phyloP scores from a whole-genome alignment of 2,888 invertebrate genomes.

The Pogonocherus hispidulus region DNA sequence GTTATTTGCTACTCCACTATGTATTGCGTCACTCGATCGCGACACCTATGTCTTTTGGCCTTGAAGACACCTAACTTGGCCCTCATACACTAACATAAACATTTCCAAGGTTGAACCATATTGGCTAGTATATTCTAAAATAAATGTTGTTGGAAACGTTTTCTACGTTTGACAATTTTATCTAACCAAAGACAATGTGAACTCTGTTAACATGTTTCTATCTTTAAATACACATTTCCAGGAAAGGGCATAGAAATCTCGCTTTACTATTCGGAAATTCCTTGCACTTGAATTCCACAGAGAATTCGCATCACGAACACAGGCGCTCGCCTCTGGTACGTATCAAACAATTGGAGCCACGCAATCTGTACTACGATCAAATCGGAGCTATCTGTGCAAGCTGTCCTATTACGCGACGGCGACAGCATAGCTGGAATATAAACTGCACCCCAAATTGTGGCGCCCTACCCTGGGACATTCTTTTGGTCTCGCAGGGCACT shows the following conservation, averaged over 20 bases:
- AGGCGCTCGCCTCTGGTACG: conserved; percentile 21
- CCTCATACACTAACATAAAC: too few species aligned
- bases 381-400: conserved; percentile 27
- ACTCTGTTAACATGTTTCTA: too few species aligned
- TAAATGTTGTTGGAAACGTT: too few species aligned
- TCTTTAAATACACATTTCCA: neutral
- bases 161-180: too few species aligned
- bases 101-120: too few species aligned
- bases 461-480: conserved; percentile 2
- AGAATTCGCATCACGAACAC: conserved; percentile 19
- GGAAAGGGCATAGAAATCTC: neutral
- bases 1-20: too few species aligned
- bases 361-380: conserved; percentile 30
- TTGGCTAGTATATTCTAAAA: too few species aligned
- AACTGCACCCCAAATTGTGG: conserved; percentile 1
- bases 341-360: conserved; percentile 30
- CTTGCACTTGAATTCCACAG: conserved; percentile 14
- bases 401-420: conserved; percentile 24
- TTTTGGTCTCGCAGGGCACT: neutral
- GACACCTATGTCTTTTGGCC: too few species aligned
- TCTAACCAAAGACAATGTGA: too few species aligned
- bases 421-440: conserved; percentile 27
- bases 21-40: too few species aligned
- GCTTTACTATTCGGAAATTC: neutral
- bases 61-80: too few species aligned